Percentiles rank a stretch among this genome's conserved stretches.
Conservation (phyloP, 2,888 invertebrate genomes). For the Meiosimyza platycephala region DNA sequence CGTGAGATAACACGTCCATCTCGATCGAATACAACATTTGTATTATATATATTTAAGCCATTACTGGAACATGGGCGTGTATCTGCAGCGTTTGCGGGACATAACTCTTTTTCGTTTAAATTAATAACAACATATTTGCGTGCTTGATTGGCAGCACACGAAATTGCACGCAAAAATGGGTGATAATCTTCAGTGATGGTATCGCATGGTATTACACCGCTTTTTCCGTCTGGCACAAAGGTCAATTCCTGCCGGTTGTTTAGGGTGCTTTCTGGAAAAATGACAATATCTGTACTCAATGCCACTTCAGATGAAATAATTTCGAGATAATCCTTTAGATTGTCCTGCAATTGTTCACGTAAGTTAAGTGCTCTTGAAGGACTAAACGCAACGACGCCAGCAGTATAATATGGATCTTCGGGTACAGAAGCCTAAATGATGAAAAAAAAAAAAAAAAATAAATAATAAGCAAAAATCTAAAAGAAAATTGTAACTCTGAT, state of each 20-base stretch:
- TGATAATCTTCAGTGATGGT: slow-evolving; percentile 44
- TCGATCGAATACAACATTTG: slow-evolving; percentile 82
- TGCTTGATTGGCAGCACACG: slow-evolving; percentile 60
- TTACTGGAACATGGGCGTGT: slow-evolving; percentile 54
- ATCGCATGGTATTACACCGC: slow-evolving; percentile 58
- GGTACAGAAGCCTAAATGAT: slow-evolving; percentile 50
- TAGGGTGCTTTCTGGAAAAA: slow-evolving; percentile 79
- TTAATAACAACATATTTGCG: slow-evolving; percentile 79
- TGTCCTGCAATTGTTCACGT: slow-evolving; percentile 54
- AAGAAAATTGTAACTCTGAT: no score
- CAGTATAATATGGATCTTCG: slow-evolving; percentile 70
- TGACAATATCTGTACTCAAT: slow-evolving; percentile 74
- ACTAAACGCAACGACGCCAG: slow-evolving; percentile 74
- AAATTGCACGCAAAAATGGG: slow-evolving; percentile 53
- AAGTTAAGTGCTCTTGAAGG: slow-evolving; percentile 48
- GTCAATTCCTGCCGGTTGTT: slow-evolving; percentile 56
- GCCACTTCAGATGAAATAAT: slow-evolving; percentile 53
- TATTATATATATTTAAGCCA: slow-evolving; percentile 73
- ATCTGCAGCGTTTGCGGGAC: slow-evolving; percentile 59
- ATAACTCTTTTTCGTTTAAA: slow-evolving; percentile 74
- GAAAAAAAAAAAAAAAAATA: no score
- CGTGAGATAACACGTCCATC: slow-evolving; percentile 76
- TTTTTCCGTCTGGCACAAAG: slow-evolving; percentile 58
- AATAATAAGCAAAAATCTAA: no score
- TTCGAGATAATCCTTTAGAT: slow-evolving; percentile 54